A percentile compares a stretch with the other conserved stretches of the same genome.
phyloP scores from a whole-genome alignment of 2,797 vertebrate species.

The Labroides dimidiatus region DNA sequence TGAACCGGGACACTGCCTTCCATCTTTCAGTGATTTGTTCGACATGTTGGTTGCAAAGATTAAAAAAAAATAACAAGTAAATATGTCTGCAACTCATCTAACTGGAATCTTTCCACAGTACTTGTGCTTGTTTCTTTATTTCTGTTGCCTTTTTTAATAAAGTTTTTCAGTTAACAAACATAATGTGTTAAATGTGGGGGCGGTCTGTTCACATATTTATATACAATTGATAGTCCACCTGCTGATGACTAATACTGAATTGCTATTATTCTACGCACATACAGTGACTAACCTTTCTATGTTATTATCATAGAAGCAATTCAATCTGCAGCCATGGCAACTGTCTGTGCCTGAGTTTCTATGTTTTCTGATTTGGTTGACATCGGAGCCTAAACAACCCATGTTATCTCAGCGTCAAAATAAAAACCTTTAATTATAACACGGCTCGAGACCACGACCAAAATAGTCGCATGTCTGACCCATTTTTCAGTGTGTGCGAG shows the following conservation, averaged over 20 bases:
- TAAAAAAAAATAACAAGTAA: too few relatives aligned
- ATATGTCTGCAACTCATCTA: background rate
- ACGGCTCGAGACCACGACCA: too few relatives aligned
- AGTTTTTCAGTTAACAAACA: background rate
- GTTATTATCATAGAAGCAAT: background rate
- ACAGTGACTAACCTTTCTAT: background rate
- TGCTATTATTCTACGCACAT: background rate
- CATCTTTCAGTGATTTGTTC: background rate
- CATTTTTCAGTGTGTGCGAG: too few relatives aligned
- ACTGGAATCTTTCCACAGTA: too few relatives aligned
- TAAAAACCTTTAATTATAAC: too few relatives aligned
- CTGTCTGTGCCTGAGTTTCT: background rate
- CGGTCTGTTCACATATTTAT: slow-evolving; percentile 8
- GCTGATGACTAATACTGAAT: background rate
- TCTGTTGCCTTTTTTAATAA: background rate
- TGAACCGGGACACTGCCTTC: background rate
- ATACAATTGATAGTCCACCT: background rate
- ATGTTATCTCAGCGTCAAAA: too few relatives aligned
- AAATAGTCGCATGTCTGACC: too few relatives aligned
- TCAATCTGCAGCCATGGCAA: slow-evolving; percentile 7
- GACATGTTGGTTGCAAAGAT: too few relatives aligned
- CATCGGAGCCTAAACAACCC: background rate
- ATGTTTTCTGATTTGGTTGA: background rate
- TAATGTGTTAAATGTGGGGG: slow-evolving; percentile 2
- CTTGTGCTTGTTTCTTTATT: background rate